Evolutionary conservation across 2,113 vertebrate genomes (phyloP).

Genomic region (Trematomus loennbergii): DNA sequence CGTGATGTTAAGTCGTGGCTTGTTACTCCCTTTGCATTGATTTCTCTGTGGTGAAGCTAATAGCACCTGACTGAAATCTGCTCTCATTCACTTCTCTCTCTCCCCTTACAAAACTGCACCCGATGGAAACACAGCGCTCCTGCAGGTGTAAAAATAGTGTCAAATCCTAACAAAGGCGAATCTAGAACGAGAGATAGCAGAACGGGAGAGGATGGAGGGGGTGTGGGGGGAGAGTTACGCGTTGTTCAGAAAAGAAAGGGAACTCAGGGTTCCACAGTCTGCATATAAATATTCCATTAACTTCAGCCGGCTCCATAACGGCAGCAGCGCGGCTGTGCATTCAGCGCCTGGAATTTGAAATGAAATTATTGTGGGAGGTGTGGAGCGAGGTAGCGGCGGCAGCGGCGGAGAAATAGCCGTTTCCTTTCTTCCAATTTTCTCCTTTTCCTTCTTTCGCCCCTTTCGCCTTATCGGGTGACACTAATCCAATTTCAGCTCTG

Average conservation of each 20-base stretch:
- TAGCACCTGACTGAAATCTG: conserved; percentile 23
- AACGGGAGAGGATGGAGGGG: conserved; percentile 14
- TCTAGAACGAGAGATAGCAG: conserved; percentile 53
- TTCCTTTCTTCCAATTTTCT: conserved; percentile 84
- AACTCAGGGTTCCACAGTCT: conserved; percentile 65
- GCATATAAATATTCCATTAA: conserved; percentile 87
- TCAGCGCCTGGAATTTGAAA: conserved; percentile 81
- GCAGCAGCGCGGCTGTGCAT: conserved; percentile 74
- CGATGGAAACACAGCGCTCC: conserved; percentile 49
- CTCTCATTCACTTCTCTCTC: conserved; percentile 36
- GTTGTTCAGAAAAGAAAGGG: conserved; percentile 61
- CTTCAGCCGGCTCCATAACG: conserved; percentile 77
- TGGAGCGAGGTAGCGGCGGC: conserved; percentile 34
- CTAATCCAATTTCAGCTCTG: conserved; percentile 83
- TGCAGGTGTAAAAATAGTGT: conserved; percentile 68
- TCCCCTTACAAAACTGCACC: conserved; percentile 38
- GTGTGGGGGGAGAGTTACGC: conserved; percentile 5
- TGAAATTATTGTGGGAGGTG: conserved; percentile 79
- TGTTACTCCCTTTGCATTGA: conserved; percentile 30
- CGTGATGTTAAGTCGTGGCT: not conserved
- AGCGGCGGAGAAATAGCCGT: conserved; percentile 67
- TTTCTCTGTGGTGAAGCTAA: conserved; percentile 55
- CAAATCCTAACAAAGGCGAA: conserved; percentile 76
- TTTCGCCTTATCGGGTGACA: conserved; percentile 82
- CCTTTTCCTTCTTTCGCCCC: conserved; percentile 76